Base-by-base conservation (phyloP, 2,797 vertebrate genomes). In the Octomys mimax region DNA sequence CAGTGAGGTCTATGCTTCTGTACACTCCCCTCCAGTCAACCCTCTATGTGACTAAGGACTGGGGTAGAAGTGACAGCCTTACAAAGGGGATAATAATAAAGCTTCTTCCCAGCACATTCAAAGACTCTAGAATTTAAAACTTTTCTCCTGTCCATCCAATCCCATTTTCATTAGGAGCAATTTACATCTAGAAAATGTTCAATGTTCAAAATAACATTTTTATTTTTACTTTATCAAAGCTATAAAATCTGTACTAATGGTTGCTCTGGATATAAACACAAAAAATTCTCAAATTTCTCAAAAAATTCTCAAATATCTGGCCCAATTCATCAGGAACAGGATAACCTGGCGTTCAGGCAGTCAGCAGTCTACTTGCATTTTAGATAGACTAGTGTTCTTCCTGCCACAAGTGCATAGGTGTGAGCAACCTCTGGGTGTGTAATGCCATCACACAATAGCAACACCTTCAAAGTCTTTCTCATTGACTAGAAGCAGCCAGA, bases 401-500 rank as follows among this genome's bases (percentile, higher is more conserved):
- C 75, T 80, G 78, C 94, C 57, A 68, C 68, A 52, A 87, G 57
- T 49, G 92, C 90, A 92, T 93, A 97, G 95, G 96, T 98, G 52
- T 88, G 87, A 92, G 92, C 75, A 94, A 83, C 73, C 94, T 95
- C 87, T 89, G 80, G 5, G 66, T 94, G 66, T 78, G 90, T 93
- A 91, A 91, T 92, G 95, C 93, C 89, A 98, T 84, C 92, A 92
- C 96, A 98, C 97, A 98, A 97, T 98, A 98, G 97, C 97, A 98
- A 98, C 98, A 98, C 97, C 95, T 97, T 96, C 97, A 94, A 97
- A 97, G 97, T 98, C 96, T 97, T 94, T 95, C 96, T 93, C 97
- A 94, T 87, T 94, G 95, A 98, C 97, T 96, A 96, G 87, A 96
- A 98, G 98, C 98, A 98, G 97, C 96, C 98, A 99, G 98, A 98